Evolutionary conservation across 1,140 invertebrate species (phyloP).

Genomic region (Penaeus japonicus): DNA sequence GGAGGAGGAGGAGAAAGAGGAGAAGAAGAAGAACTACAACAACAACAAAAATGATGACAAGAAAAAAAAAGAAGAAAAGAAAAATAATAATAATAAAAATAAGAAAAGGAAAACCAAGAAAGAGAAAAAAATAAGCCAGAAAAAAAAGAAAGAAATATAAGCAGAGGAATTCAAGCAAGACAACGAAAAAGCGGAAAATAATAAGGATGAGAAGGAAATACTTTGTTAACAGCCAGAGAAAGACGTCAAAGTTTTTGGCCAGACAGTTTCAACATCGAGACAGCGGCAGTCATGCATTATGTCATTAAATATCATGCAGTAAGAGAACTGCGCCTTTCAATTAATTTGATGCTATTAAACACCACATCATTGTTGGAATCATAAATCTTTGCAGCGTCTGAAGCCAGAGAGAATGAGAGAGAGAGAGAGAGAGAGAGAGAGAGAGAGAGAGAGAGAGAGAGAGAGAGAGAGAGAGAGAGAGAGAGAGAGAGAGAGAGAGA

Average conservation of each 20-base stretch:
- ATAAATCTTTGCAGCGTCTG: background rate
- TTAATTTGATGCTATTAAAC: too few relatives aligned
- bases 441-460: background rate
- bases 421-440: background rate
- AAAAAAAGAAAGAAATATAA: background rate
- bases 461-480: slow-evolving; percentile 45
- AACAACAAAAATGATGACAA: too few relatives aligned
- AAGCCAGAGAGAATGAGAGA: background rate
- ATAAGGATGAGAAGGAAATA: background rate
- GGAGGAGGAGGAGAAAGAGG: too few relatives aligned
- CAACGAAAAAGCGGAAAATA: background rate
- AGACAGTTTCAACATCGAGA: background rate
- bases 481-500: slow-evolving; percentile 40
- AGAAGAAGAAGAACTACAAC: too few relatives aligned
- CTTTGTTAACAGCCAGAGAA: background rate
- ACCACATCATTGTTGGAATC: too few relatives aligned
- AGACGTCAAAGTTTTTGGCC: background rate
- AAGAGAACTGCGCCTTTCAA: too few relatives aligned
- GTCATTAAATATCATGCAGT: background rate
- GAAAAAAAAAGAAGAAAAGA: too few relatives aligned
- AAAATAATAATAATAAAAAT: too few relatives aligned
- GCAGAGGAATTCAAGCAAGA: background rate
- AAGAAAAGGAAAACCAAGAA: too few relatives aligned
- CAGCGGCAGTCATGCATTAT: background rate
- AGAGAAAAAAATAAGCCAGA: too few relatives aligned